Percentiles rank a stretch among this genome's conserved stretches.
These are phyloP conservation scores for Romanogobio albipinnatus DNA, from an alignment of 2,113 vertebrate species.

Conservation along the genomic window DNA sequence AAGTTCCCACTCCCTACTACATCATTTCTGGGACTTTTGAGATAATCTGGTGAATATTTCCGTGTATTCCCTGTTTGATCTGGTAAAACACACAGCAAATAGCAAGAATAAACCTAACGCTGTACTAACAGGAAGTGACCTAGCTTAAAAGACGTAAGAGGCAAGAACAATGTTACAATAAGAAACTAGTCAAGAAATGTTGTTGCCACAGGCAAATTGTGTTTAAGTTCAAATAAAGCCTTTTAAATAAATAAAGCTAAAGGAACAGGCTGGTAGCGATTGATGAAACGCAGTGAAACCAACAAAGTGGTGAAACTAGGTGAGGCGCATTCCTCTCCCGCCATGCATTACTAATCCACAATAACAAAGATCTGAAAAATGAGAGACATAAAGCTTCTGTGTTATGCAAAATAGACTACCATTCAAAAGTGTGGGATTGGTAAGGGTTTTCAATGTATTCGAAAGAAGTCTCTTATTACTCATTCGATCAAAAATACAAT, in stretches of 20 bases:
- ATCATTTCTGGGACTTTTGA: neutral
- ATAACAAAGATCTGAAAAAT: conserved; percentile 2
- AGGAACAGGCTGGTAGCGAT: neutral
- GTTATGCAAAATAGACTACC: neutral
- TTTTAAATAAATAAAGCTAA: neutral
- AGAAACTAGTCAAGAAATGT: neutral
- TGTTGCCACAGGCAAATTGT: neutral
- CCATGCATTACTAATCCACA: conserved; percentile 51
- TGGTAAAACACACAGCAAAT: neutral
- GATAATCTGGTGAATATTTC: neutral
- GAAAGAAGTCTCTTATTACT: neutral
- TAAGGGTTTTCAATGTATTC: neutral
- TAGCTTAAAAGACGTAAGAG: neutral
- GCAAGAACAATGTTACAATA: neutral
- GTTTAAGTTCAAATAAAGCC: neutral
- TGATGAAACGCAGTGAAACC: conserved; percentile 60
- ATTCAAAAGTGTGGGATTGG: neutral
- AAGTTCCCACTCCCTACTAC: neutral
- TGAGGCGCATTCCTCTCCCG: conserved; percentile 64
- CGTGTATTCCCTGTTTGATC: conserved; percentile 29
- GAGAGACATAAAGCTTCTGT: neutral
- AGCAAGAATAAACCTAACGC: neutral
- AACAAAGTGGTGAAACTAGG: conserved; percentile 65
- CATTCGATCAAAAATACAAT: neutral
- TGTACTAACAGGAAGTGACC: neutral